A percentile compares a stretch with the other conserved stretches of the same genome.
Conservation (phyloP, 2,888 invertebrate species). For the Miltochrista miniata region DNA sequence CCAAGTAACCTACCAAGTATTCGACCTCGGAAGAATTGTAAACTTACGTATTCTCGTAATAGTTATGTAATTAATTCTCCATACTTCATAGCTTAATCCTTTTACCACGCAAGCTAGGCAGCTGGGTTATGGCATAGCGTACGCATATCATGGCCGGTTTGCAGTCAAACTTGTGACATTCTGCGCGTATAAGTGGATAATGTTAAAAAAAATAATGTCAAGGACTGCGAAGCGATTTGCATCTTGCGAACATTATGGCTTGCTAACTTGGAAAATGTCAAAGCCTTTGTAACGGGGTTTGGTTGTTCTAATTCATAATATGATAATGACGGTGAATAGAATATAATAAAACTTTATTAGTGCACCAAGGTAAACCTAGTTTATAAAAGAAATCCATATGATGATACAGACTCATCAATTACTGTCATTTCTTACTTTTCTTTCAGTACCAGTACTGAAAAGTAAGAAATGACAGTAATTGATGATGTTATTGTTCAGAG, state of each 20-base stretch:
- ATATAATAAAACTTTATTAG: no score
- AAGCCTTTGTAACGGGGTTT: slow-evolving; percentile 3
- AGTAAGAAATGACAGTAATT: no score
- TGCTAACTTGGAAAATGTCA: slow-evolving; percentile 28
- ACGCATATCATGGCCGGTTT: background rate
- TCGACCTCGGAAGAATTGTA: slow-evolving; percentile 15
- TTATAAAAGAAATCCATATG: no score
- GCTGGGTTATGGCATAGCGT: slow-evolving; percentile 9
- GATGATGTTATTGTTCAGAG: no score
- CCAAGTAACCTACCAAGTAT: slow-evolving; percentile 1
- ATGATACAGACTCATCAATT: no score
- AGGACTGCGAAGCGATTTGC: slow-evolving; percentile 57
- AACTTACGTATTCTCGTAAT: slow-evolving; percentile 12
- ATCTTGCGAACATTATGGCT: slow-evolving; percentile 54
- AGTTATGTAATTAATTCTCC: slow-evolving; percentile 11
- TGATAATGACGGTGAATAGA: background rate
- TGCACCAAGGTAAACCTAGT: no score
- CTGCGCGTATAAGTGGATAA: slow-evolving; percentile 37
- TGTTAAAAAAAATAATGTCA: slow-evolving; percentile 64
- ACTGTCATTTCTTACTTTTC: no score
- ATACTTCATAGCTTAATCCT: slow-evolving; percentile 12
- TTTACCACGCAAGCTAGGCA: slow-evolving; percentile 13
- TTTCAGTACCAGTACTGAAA: no score
- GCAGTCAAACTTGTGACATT: slow-evolving; percentile 37
- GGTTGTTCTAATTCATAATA: slow-evolving; percentile 14